Evolutionary conservation across 2,113 vertebrate genomes (phyloP), one percentile per base, ranked within the genome.

Genomic region (Coracopsis vasa): DNA sequence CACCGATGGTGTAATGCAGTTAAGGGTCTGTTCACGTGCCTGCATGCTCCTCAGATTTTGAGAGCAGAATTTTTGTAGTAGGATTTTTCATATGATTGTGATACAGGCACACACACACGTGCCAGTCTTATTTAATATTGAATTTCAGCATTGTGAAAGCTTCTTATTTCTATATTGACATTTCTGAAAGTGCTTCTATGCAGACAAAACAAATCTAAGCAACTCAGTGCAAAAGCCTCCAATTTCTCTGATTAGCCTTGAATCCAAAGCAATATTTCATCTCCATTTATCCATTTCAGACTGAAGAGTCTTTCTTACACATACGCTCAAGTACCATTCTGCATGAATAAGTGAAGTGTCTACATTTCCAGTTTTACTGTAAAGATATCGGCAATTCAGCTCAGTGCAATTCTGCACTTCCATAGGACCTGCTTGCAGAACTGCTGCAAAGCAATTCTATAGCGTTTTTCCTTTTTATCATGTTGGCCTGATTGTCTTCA

Each of bases 391-490:
- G 10, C 42, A 77, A 35, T 27, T 39, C 53, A 70, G 33, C 28
- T 83, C 13, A 14, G 4, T 62, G 7, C 1, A 18, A 19, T 86
- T 90, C 3, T 58, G 17, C 12, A 23, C 88, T 93, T 92, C 67
- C 54, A 42, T 2, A 39, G 45, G 16, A 45, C 42, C 75, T 67
- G 4, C 16, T 89, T 11, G 27, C 10, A 50, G 18, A 61, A 29
- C 8, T 48, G 13, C 28, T 92, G 6, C 5, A 83, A n/a, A 93
- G 29, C 7, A 23, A 18, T 60, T 82, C 13, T 21, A 5, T 64
- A 19, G 3, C 2, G 4, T 29, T 31, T 72, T 56, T 16, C 2
- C 2, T 12, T 13, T 8, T 7, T 39, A 39, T 39, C 9, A 2
- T 48, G 3, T 64, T 87, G 29, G 7, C 31, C 60, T 74, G 31